Conservation (phyloP, 2,888 invertebrate genomes). For the Cosmopolites sordidus region DNA sequence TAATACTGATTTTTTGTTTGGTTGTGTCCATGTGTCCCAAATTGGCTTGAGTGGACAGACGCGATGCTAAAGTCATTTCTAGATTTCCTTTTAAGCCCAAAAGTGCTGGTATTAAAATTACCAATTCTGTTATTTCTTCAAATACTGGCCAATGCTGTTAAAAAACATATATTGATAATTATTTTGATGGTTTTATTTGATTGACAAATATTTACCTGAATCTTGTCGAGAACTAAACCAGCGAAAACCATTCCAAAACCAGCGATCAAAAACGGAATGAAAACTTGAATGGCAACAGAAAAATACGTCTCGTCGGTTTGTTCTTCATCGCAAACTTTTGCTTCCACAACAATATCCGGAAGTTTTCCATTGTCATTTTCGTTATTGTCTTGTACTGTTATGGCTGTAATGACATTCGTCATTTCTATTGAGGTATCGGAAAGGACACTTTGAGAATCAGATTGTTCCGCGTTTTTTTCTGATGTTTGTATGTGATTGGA, state of each 20-base stretch:
- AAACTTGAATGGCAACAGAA: constrained; percentile 63
- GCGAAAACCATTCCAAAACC: constrained; percentile 77
- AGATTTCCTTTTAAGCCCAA: constrained; percentile 78
- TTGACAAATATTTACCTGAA: constrained; percentile 54
- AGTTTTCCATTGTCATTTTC: constrained; percentile 51
- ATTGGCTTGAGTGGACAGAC: constrained; percentile 75
- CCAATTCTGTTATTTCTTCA: constrained; percentile 63
- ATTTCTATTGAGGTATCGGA: constrained; percentile 39
- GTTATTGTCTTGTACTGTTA: constrained; percentile 34
- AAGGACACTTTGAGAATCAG: constrained; percentile 42
- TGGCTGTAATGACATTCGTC: constrained; percentile 39
- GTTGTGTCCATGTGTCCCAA: constrained; percentile 69
- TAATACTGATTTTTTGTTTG: constrained; percentile 61
- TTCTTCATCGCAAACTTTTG: constrained; percentile 47
- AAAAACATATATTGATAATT: constrained; percentile 20
- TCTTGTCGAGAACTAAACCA: constrained; percentile 67
- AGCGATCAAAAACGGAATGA: constrained; percentile 68
- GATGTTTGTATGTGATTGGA: constrained; percentile 44
- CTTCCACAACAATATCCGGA: constrained; percentile 55
- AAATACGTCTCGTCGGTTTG: constrained; percentile 56
- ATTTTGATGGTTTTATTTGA: not conserved
- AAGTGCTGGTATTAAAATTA: constrained; percentile 72
- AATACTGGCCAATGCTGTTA: constrained; percentile 69
- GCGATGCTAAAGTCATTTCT: constrained; percentile 78
- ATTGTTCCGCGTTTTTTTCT: constrained; percentile 37